Evolutionary conservation across 2,888 invertebrate species (phyloP), one percentile per base, ranked within the genome.

Genomic region (Eristalinus sepulchralis): DNA sequence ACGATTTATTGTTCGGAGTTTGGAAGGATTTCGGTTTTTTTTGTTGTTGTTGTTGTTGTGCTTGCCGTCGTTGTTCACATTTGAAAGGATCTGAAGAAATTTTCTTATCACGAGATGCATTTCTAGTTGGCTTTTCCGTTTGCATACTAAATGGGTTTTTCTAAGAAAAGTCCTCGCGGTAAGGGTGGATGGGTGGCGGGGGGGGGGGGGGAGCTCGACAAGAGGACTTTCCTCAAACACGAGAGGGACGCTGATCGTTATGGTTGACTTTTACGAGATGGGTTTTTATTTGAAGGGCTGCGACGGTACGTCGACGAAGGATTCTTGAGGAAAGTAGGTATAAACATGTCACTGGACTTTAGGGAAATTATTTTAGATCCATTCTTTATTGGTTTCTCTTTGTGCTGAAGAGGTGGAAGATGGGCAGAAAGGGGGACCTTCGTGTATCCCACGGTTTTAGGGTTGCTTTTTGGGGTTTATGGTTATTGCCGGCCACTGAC

Each of bases 1-100:
- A 34, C 67, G 77, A 85, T 85, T 85, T 81, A 85, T 85, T 85
- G 81, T 81, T 59, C 27, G 47, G 81, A 85, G 76, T 85, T 85
- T 22, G 36, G 75, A 81, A 59, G 76, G 63, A 81, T 68, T 81
- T 59, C 72, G 70, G 55, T 53, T 66, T 70, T 34, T 55, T 53
- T 70, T 34, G 63, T 57, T 63, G 39, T 27, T 62, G 62, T 70
- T 34, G 63, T 57, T 63, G 39, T 27, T 62, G 62, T 60, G 39
- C 55, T n/a, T 3, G 13, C 1, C n/a, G 8, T 8, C 47, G 47
- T 47, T 47, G 47, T 47, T 47, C 47, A 47, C 47, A 47, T 47
- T 47, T 17, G 47, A 47, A 47, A 39, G 72, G 36, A 62, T 68
- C 20, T 39, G 31, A 27, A 33, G 71, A 39, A 62, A 68, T 66